A percentile compares a stretch with the other conserved stretches of the same genome.
These are phyloP conservation scores for Mizuhopecten yessoensis DNA, from an alignment of 1,140 invertebrate species.

Conservation along the genomic window DNA sequence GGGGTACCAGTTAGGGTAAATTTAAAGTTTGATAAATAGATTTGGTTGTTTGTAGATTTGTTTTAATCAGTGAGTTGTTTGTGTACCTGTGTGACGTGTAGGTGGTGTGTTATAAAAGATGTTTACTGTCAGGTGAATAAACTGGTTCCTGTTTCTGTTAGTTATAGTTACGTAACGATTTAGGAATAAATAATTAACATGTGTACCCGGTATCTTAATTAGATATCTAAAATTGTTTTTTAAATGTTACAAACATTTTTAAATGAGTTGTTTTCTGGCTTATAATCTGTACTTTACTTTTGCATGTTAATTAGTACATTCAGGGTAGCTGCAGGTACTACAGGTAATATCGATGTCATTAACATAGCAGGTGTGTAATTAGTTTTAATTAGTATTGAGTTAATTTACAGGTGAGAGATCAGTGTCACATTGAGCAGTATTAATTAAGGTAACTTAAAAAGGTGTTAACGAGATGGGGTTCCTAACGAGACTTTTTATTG, in stretches of 20 bases:
- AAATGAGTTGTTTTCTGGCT: background rate
- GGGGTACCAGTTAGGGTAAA: background rate
- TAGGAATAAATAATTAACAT: background rate
- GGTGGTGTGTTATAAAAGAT: background rate
- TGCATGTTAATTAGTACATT: background rate
- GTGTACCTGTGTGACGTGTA: background rate
- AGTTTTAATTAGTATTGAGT: background rate
- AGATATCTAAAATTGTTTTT: background rate
- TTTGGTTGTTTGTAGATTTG: background rate
- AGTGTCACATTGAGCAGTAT: background rate
- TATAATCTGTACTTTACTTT: background rate
- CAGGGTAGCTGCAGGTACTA: background rate
- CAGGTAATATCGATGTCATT: background rate
- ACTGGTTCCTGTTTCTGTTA: no score
- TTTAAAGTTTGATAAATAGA: background rate
- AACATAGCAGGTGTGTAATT: background rate
- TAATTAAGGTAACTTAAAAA: background rate
- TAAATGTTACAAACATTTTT: background rate
- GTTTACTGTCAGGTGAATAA: no score
- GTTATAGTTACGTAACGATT: no score
- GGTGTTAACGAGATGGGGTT: background rate
- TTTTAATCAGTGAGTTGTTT: background rate
- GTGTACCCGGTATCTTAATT: background rate
- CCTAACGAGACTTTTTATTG: background rate
- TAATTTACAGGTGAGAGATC: background rate